These are phyloP conservation scores for Trachemys scripta DNA, from an alignment of 2,113 vertebrate genomes.

Conservation along the genomic window DNA sequence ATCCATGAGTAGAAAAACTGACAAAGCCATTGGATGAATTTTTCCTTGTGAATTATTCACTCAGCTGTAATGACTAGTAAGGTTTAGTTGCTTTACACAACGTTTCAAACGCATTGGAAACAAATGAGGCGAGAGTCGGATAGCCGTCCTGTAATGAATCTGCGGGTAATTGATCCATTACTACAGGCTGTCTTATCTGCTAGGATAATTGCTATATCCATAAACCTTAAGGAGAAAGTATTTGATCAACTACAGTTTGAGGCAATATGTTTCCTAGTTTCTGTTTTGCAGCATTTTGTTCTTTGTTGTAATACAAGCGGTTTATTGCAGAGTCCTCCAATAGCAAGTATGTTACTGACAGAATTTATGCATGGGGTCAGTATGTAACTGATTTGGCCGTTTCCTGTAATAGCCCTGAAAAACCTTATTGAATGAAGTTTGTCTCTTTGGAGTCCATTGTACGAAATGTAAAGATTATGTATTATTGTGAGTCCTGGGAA, in stretches of 20 bases:
- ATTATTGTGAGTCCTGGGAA: neutral
- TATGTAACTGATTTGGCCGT: neutral
- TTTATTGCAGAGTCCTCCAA: accelerated
- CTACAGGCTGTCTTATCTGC: neutral
- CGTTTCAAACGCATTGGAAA: neutral
- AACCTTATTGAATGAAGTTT: neutral
- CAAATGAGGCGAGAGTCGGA: neutral
- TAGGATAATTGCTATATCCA: accelerated
- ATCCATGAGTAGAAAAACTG: neutral
- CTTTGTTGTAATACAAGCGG: neutral
- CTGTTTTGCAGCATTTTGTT: neutral
- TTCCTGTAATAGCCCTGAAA: neutral
- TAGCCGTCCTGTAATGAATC: neutral
- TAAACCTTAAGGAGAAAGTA: neutral
- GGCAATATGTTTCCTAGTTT: neutral
- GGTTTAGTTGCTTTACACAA: neutral
- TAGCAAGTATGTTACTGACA: neutral
- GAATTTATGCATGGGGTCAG: neutral
- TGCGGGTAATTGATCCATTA: neutral
- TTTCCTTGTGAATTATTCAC: accelerated
- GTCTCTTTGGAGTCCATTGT: neutral
- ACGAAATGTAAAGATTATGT: neutral
- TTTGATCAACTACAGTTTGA: neutral
- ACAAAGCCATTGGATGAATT: neutral
- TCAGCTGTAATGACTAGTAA: neutral